These are phyloP conservation scores for Allygus modestus DNA, from an alignment of 2,888 invertebrate species.

Conservation along the genomic window DNA sequence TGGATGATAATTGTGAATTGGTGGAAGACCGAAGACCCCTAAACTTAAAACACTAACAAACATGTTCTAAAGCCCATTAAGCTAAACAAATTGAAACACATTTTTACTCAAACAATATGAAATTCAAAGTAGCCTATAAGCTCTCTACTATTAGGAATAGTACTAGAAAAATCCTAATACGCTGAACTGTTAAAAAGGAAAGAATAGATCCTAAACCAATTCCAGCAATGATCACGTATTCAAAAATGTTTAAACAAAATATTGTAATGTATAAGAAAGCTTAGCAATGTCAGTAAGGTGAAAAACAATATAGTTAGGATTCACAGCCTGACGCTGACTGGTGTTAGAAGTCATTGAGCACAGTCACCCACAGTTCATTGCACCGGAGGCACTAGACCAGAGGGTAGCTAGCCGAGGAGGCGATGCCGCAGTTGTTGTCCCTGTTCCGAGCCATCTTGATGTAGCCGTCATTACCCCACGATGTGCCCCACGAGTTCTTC, in stretches of 20 bases:
- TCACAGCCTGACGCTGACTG: neutral
- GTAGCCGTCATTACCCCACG: conserved; percentile 92
- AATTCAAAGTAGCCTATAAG: too few relatives aligned
- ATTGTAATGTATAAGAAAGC: neutral
- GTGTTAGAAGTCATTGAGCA: neutral
- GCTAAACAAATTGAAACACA: neutral
- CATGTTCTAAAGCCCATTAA: too few relatives aligned
- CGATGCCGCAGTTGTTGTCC: conserved; percentile 92
- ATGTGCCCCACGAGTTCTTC: conserved; percentile 90
- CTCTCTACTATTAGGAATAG: too few relatives aligned
- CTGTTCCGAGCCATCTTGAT: conserved; percentile 92
- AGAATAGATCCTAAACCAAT: too few relatives aligned
- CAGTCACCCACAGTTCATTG: neutral
- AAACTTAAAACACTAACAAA: neutral
- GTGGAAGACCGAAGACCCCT: neutral
- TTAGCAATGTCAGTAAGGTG: neutral
- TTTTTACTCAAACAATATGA: neutral
- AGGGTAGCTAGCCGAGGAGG: conserved; percentile 89
- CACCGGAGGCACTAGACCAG: conserved; percentile 79
- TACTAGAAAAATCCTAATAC: too few relatives aligned
- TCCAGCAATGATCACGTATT: too few relatives aligned
- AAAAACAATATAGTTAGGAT: neutral
- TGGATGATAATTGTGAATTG: neutral
- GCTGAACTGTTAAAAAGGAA: too few relatives aligned
- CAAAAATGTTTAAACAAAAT: neutral